A percentile compares a stretch with the other conserved stretches of the same genome.
These are phyloP conservation scores for Orycteropus afer DNA, from an alignment of 2,113 vertebrate genomes.

Conservation along the genomic window DNA sequence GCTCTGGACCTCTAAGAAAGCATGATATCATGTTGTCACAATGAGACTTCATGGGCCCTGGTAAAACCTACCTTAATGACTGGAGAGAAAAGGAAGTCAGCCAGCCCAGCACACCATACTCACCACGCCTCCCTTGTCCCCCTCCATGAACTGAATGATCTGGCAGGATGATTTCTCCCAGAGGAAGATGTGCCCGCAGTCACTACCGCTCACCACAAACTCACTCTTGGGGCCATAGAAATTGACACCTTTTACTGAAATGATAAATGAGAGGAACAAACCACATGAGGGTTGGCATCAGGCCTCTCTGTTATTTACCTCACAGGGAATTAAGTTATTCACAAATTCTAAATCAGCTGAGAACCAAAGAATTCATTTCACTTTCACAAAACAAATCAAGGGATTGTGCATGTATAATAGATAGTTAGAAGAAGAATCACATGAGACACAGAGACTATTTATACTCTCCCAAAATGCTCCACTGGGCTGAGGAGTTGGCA, in stretches of 20 bases:
- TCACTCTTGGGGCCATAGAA: constrained; percentile 96
- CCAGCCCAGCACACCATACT: constrained; percentile 75
- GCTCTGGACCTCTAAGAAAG: background rate
- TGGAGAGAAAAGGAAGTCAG: constrained; percentile 11
- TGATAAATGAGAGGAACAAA: constrained; percentile 60
- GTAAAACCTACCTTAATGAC: constrained; percentile 55
- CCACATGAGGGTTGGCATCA: constrained; percentile 52
- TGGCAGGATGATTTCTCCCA: constrained; percentile 97
- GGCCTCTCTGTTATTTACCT: constrained; percentile 30
- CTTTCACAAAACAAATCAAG: constrained; percentile 48
- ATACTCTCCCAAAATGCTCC: background rate
- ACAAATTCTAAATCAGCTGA: constrained; percentile 43
- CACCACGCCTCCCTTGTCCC: constrained; percentile 96
- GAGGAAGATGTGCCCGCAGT: constrained; percentile 96
- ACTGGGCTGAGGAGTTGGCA: background rate
- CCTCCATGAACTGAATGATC: constrained; percentile 97
- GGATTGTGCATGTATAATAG: background rate
- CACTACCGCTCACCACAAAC: constrained; percentile 96
- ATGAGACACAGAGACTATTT: background rate
- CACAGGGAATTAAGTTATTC: constrained; percentile 9
- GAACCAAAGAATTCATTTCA: constrained; percentile 47
- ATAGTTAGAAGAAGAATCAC: background rate
- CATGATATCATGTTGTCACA: background rate
- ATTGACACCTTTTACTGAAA: constrained; percentile 96
- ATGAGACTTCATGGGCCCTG: background rate